Conservation (phyloP, 2,888 invertebrate species). For the Amphipoea oculea region DNA sequence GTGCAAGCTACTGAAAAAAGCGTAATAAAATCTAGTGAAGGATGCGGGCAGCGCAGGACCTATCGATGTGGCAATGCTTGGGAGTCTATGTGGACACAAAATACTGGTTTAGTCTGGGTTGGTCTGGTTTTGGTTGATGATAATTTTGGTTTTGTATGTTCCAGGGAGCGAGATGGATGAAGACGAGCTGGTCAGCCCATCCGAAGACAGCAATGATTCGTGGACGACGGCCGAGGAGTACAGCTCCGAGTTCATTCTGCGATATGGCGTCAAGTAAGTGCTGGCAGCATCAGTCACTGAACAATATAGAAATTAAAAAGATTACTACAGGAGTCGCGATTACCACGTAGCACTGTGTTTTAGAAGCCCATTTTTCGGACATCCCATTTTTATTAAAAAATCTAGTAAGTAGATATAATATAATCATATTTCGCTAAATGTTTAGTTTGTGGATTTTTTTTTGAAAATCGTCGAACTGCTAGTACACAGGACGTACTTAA, state of each 20-base stretch:
- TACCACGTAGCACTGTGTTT: background rate
- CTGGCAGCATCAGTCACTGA: background rate
- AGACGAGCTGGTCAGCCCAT: conserved; percentile 92
- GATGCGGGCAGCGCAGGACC: background rate
- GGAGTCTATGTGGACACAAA: background rate
- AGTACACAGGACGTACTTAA: too few relatives aligned
- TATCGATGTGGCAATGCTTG: background rate
- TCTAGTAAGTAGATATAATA: background rate
- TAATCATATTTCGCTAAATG: background rate
- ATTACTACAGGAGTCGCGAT: background rate
- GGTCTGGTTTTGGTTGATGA: background rate
- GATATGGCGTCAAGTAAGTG: conserved; percentile 91
- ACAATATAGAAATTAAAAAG: background rate
- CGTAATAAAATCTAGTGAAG: background rate
- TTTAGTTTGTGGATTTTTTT: background rate
- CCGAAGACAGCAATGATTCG: conserved; percentile 95
- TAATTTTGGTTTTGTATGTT: conserved; percentile 52
- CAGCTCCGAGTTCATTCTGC: conserved; percentile 94
- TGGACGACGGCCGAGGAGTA: conserved; percentile 95
- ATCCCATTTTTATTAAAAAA: background rate
- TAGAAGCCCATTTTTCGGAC: background rate
- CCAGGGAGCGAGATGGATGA: conserved; percentile 93
- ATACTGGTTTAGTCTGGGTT: background rate
- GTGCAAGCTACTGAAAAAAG: background rate
- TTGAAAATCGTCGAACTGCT: background rate